Evolutionary conservation across 2,113 vertebrate species (phyloP), one percentile per base, ranked within the genome.

Genomic region (Mesocricetus auratus): DNA sequence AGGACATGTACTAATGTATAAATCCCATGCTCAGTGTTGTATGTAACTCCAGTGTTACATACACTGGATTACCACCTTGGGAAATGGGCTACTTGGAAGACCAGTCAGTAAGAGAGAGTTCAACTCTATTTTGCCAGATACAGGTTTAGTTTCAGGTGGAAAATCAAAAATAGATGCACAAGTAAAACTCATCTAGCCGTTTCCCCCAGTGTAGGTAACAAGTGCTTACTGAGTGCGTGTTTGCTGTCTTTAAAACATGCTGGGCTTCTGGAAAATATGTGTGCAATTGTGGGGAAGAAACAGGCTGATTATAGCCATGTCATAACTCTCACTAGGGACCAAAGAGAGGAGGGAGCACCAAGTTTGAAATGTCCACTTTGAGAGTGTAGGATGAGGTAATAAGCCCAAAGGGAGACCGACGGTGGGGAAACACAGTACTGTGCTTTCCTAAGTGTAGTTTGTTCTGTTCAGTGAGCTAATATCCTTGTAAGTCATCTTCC

Each of bases 1-100:
- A 68, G 66, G 79, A 26, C 83, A 71, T 16, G 16, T 62, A 73
- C 50, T 81, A 66, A 88, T 17, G 74, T 93, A 33, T 42, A 94
- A 95, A 75, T 33, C 83, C 31, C 47, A 21, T 74, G 50, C 75
- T 92, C 60, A 62, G 69, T 95, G 74, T 95, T 90, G 58, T 8
- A 12, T 90, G 85, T 75, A 77, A 86, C 42, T 33, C 69, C 91
- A 1, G 47, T 91, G 36, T 79, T 60, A 60, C 58, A 60, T 60
- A 21, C 17, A 86, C 86, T 71, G 33, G n/a, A 89, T 87, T 58
- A 58, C 53, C 36, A 39, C 39, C 58, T 45, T 24, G 79, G 88
- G 79, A 89, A 56, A 86, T 50, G 33, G 71, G 89, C 66, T 45
- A 39, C n/a, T 81, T 75, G 81, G n/a, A 95, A 16, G 8, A 29